Evolutionary conservation across 2,797 vertebrate genomes (phyloP).

Genomic region (Syngnathus rostellatus): DNA sequence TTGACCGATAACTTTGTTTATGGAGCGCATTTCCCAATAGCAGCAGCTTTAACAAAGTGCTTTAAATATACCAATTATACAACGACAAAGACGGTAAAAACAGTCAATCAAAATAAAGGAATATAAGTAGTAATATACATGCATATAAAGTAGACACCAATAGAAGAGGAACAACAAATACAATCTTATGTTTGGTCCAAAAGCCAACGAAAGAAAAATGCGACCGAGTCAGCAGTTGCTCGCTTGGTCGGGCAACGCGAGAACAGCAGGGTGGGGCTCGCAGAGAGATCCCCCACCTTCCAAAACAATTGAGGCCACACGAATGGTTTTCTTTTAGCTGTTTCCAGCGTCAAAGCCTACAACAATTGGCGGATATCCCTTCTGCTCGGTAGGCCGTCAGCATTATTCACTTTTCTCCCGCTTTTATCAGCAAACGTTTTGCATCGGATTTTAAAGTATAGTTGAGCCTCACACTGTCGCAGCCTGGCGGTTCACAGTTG

Average conservation of each 20-base stretch:
- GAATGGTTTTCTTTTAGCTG: neutral
- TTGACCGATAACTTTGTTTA: too few relatives aligned
- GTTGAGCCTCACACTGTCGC: neutral
- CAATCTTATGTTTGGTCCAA: too few relatives aligned
- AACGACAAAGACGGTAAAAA: too few relatives aligned
- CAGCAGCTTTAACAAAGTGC: too few relatives aligned
- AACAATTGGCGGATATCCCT: neutral
- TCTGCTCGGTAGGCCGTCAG: neutral
- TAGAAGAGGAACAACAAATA: too few relatives aligned
- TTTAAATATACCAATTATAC: too few relatives aligned
- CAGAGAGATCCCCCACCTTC: neutral
- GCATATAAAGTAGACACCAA: too few relatives aligned
- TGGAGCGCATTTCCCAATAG: too few relatives aligned
- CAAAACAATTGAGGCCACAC: neutral
- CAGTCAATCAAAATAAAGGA: too few relatives aligned
- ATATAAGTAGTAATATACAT: too few relatives aligned
- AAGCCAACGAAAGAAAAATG: too few relatives aligned
- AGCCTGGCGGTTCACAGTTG: too few relatives aligned
- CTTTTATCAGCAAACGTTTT: neutral
- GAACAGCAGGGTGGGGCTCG: neutral
- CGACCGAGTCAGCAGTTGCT: conserved; percentile 37
- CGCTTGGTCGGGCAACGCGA: neutral
- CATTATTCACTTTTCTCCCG: neutral
- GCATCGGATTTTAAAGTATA: neutral
- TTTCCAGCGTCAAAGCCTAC: neutral